These are phyloP conservation scores for Coptodon rendalli DNA, from an alignment of 2,113 vertebrate genomes.

Conservation along the genomic window DNA sequence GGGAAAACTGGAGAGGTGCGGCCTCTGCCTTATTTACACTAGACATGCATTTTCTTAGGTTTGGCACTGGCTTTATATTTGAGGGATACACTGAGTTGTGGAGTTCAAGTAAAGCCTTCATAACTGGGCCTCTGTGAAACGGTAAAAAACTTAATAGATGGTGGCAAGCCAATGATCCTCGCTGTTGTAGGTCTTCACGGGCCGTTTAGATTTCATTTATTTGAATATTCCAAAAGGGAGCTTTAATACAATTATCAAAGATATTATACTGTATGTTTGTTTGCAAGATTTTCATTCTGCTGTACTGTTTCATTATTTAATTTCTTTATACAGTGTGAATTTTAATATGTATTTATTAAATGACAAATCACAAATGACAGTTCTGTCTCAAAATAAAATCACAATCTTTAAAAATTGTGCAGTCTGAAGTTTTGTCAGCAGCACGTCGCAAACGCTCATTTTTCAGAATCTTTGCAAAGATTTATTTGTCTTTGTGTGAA, in stretches of 20 bases:
- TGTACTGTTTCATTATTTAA: slow-evolving; percentile 21
- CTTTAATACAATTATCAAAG: not conserved
- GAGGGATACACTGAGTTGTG: slow-evolving; percentile 20
- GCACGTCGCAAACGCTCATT: not conserved
- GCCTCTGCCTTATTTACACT: slow-evolving; percentile 57
- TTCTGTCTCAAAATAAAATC: slow-evolving; percentile 16
- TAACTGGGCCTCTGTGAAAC: slow-evolving; percentile 23
- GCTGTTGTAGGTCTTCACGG: slow-evolving; percentile 11
- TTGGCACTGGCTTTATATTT: slow-evolving; percentile 28
- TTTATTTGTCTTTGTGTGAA: slow-evolving; percentile 4
- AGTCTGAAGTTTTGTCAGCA: not conserved
- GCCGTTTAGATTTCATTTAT: not conserved
- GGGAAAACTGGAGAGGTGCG: slow-evolving; percentile 52
- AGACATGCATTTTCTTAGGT: slow-evolving; percentile 54
- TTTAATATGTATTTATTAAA: slow-evolving; percentile 56
- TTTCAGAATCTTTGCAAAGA: slow-evolving; percentile 10
- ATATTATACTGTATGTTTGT: not conserved
- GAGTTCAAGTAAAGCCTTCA: slow-evolving; percentile 8
- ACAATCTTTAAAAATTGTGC: not conserved
- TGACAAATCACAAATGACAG: not conserved
- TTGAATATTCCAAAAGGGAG: slow-evolving; percentile 6
- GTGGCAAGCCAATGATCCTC: slow-evolving; percentile 9
- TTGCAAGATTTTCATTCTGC: not conserved
- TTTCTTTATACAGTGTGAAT: slow-evolving; percentile 25
- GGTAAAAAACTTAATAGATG: not conserved